These are phyloP conservation scores for Crenichthys baileyi DNA, from an alignment of 2,797 vertebrate genomes.

Conservation along the genomic window DNA sequence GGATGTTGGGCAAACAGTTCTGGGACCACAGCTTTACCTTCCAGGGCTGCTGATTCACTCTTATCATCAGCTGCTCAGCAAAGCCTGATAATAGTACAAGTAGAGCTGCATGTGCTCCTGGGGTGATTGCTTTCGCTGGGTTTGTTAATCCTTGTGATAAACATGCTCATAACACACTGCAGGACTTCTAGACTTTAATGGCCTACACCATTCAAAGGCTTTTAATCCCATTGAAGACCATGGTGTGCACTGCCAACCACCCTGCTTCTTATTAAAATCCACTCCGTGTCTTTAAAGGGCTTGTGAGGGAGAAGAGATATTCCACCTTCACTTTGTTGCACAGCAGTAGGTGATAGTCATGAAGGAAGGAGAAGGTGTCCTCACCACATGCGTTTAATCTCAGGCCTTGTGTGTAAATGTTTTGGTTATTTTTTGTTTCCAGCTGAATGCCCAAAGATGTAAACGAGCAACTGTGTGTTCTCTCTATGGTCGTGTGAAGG, in stretches of 20 bases:
- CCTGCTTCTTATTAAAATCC: conserved; percentile 78
- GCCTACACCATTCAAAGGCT: conserved; percentile 78
- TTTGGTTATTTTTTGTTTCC: conserved; percentile 38
- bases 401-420: conserved; percentile 10
- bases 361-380: conserved; percentile 30
- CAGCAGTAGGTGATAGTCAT: conserved; percentile 35
- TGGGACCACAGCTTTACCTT: conserved; percentile 58
- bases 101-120: conserved; percentile 57
- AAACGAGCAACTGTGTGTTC: conserved; percentile 15
- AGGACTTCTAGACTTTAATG: conserved; percentile 79
- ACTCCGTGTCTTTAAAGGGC: conserved; percentile 69
- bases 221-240: conserved; percentile 80
- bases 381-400: conserved; percentile 21
- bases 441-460: conserved; percentile 18
- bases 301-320: conserved; percentile 58
- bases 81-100: conserved; percentile 66
- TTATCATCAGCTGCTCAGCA: conserved; percentile 69
- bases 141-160: conserved; percentile 81
- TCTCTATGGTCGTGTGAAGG: conserved; percentile 33
- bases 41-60: conserved; percentile 48
- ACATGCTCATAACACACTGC: conserved; percentile 72
- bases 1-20: conserved; percentile 26
- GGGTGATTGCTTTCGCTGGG: conserved; percentile 59
- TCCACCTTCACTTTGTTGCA: conserved; percentile 58
- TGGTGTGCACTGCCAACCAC: conserved; percentile 68